Evolutionary conservation across 2,888 invertebrate species (phyloP).

Genomic region (Aproaerema taeniolella): DNA sequence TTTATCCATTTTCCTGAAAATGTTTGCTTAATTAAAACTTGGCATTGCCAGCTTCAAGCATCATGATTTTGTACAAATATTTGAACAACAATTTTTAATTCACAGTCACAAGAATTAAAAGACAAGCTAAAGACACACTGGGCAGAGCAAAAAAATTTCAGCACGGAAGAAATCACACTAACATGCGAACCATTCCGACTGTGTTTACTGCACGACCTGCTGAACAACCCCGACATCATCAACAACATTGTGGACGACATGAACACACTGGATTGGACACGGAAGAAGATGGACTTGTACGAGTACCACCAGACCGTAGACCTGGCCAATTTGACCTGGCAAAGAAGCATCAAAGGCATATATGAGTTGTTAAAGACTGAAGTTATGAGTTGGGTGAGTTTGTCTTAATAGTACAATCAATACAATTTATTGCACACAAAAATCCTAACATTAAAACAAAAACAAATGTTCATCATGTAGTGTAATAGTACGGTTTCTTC

Average conservation of each 20-base stretch:
- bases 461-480: too few relatives aligned
- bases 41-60: too few relatives aligned
- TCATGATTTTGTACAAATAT: too few relatives aligned
- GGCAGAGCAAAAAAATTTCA: constrained; percentile 55
- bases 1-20: too few relatives aligned
- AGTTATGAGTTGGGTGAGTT: constrained; percentile 80
- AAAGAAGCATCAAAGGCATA: constrained; percentile 78
- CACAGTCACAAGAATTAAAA: constrained; percentile 56
- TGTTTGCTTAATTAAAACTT: too few relatives aligned
- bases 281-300: constrained; percentile 91
- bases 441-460: too few relatives aligned
- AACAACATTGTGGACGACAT: constrained; percentile 81
- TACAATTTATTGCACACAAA: too few relatives aligned
- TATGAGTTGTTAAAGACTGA: constrained; percentile 81
- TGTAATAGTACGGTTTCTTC: too few relatives aligned
- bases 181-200: constrained; percentile 82
- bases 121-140: constrained; percentile 62
- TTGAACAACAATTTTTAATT: constrained; percentile 18
- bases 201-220: constrained; percentile 80
- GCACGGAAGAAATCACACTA: constrained; percentile 63
- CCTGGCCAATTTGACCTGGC: constrained; percentile 75
- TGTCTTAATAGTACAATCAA: too few relatives aligned
- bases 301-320: constrained; percentile 91
- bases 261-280: constrained; percentile 82
- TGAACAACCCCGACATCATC: constrained; percentile 75